A percentile compares a stretch with the other conserved stretches of the same genome.
phyloP scores from a whole-genome alignment of 2,113 vertebrate species.

The Mastomys coucha region DNA sequence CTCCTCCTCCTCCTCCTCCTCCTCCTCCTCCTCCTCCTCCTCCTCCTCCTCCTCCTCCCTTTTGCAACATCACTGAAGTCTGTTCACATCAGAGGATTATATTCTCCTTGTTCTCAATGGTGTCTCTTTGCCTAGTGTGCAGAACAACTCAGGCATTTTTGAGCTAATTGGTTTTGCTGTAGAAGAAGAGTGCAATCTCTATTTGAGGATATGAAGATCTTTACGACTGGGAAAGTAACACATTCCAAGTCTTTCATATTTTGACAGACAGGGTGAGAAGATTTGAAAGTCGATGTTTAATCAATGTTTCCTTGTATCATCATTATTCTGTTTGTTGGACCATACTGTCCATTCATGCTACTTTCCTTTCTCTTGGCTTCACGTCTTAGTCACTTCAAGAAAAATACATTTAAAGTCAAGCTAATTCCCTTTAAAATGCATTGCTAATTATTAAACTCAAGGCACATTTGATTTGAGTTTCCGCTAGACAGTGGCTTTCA shows the following conservation, averaged over 20 bases:
- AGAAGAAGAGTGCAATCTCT: not conserved
- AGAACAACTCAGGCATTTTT: not conserved
- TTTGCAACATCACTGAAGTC: not conserved
- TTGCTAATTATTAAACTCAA: constrained; percentile 56
- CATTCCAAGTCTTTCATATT: not conserved
- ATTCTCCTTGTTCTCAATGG: not conserved
- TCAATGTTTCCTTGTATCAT: not conserved
- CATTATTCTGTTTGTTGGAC: not conserved
- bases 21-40: no score
- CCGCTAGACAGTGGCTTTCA: constrained; percentile 49
- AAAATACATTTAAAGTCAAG: constrained; percentile 17
- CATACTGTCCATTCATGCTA: not conserved
- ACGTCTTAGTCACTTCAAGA: not conserved
- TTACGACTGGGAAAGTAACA: not conserved
- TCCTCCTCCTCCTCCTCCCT: no score
- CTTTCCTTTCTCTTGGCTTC: not conserved
- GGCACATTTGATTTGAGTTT: constrained; percentile 43
- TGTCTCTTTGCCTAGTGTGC: not conserved
- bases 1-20: no score
- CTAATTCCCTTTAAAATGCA: constrained; percentile 1
- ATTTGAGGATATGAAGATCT: not conserved
- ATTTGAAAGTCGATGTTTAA: constrained; percentile 10
- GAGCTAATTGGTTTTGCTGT: not conserved
- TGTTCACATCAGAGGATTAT: not conserved
- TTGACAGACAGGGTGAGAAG: not conserved